Evolutionary conservation across 2,797 vertebrate genomes (phyloP).

Genomic region (Momotus momota): DNA sequence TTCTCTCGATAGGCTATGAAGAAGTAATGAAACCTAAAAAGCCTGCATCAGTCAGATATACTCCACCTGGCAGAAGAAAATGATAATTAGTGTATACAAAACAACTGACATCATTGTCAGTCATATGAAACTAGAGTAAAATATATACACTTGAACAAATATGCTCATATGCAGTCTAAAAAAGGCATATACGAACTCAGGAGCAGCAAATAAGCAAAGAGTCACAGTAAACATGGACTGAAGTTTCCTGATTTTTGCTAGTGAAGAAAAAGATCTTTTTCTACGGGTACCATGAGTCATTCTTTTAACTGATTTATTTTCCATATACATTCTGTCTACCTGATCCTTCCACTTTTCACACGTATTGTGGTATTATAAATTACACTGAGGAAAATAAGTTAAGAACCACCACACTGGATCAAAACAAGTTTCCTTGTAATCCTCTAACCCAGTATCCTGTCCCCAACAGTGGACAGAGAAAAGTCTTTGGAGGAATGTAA

Average conservation of each 20-base stretch:
- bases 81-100: neutral
- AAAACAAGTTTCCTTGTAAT: neutral
- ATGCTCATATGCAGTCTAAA: neutral
- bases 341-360: neutral
- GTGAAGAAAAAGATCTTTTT: neutral
- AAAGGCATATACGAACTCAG: neutral
- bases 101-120: neutral
- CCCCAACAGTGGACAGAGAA: neutral
- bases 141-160: neutral
- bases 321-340: neutral
- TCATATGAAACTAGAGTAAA: neutral
- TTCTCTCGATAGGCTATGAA: neutral
- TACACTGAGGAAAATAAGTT: neutral
- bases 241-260: neutral
- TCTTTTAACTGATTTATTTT: neutral
- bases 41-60: neutral
- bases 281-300: neutral
- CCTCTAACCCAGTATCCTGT: neutral
- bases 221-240: neutral
- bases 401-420: neutral
- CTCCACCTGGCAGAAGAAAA: neutral
- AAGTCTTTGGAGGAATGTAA: neutral
- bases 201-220: neutral
- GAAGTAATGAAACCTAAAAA: neutral
- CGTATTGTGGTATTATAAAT: neutral